phyloP scores from a whole-genome alignment of 2,113 vertebrate species.

The Myotis brandtii region DNA sequence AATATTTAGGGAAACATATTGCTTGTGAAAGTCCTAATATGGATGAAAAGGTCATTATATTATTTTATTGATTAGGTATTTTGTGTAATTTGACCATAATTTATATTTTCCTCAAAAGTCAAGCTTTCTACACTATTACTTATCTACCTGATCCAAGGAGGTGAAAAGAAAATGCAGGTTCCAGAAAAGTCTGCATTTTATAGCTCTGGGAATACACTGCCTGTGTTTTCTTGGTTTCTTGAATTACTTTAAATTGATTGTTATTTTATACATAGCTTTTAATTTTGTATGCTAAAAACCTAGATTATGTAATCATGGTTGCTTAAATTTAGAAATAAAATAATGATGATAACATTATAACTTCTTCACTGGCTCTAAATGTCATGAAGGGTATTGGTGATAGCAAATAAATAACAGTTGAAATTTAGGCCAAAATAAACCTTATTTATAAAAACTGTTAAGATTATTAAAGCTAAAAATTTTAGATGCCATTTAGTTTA shows the following conservation, averaged over 20 bases:
- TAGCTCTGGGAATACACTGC: background rate
- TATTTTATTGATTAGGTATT: background rate
- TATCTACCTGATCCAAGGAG: background rate
- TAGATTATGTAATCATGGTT: background rate
- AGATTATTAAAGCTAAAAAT: background rate
- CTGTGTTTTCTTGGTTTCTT: background rate
- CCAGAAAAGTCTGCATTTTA: background rate
- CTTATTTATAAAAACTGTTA: background rate
- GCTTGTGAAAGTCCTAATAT: background rate
- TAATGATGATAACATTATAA: background rate
- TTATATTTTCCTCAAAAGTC: background rate
- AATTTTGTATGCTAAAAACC: background rate
- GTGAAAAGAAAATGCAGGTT: background rate
- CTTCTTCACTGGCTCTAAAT: background rate
- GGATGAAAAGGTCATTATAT: background rate
- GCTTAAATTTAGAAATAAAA: background rate
- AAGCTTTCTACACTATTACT: background rate
- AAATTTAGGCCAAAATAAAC: background rate
- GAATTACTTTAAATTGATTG: background rate
- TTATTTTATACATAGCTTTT: background rate
- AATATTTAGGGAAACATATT: background rate
- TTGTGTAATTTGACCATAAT: background rate
- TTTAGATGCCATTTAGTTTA: background rate
- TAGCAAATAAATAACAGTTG: background rate
- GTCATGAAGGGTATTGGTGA: background rate